Conservation (phyloP, 1,140 invertebrate genomes). For the Drusus annulatus region DNA sequence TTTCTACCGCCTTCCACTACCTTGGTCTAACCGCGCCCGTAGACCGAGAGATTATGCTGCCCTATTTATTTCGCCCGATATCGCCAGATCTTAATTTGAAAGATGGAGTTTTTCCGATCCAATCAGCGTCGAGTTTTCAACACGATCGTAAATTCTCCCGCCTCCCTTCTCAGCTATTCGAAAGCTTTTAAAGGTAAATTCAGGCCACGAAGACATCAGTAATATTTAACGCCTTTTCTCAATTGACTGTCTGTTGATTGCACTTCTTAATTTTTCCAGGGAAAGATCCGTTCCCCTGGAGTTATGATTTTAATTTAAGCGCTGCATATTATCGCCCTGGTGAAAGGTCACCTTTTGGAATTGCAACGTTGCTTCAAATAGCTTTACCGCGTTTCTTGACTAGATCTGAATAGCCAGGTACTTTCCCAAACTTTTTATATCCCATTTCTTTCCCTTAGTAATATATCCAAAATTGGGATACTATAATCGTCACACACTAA, state of each 20-base stretch:
- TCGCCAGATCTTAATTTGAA: slow-evolving; percentile 52
- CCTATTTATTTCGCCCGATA: slow-evolving; percentile 57
- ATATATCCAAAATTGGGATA: no score
- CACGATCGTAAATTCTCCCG: slow-evolving; percentile 40
- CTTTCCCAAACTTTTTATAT: no score
- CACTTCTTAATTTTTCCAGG: no score
- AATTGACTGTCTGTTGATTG: neutral
- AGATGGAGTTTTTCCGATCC: slow-evolving; percentile 47
- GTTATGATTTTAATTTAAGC: no score
- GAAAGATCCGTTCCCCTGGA: no score
- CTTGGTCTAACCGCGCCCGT: slow-evolving; percentile 18
- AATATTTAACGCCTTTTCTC: neutral
- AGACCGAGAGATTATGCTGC: slow-evolving; percentile 52
- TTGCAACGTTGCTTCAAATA: no score
- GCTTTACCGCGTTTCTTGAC: no score
- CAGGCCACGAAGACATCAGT: slow-evolving; percentile 6
- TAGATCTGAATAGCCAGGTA: no score
- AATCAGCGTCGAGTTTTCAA: slow-evolving; percentile 44
- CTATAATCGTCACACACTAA: no score
- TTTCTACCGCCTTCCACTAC: neutral
- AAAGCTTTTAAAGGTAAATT: slow-evolving; percentile 42
- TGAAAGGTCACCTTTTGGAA: no score
- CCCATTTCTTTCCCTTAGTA: no score
- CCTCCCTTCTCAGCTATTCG: slow-evolving; percentile 35
- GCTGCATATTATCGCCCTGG: no score